These are phyloP conservation scores for Hyles euphorbiae DNA, from an alignment of 1,140 invertebrate genomes.

Conservation along the genomic window DNA sequence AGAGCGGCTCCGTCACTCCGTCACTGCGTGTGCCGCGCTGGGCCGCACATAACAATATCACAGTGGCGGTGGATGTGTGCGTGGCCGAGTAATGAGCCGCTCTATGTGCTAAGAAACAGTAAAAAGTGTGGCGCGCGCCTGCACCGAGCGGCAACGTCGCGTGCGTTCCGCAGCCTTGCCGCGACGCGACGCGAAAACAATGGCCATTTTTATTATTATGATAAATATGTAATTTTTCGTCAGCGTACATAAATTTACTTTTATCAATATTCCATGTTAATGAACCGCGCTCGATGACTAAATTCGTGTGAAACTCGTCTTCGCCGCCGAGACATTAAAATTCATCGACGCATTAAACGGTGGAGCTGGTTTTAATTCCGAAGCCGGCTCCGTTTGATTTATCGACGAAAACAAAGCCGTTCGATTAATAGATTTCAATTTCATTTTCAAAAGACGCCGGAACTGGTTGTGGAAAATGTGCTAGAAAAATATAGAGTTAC, in stretches of 20 bases:
- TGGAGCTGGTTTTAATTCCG: too few relatives aligned
- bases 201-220: slow-evolving; percentile 45
- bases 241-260: slow-evolving; percentile 5
- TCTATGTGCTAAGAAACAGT: slow-evolving; percentile 73
- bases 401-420: too few relatives aligned
- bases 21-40: slow-evolving; percentile 32
- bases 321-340: too few relatives aligned
- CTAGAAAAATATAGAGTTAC: too few relatives aligned
- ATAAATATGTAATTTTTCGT: slow-evolving; percentile 30
- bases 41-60: slow-evolving; percentile 57
- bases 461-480: too few relatives aligned
- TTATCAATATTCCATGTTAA: slow-evolving; percentile 12
- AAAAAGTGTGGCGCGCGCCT: slow-evolving; percentile 71
- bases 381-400: too few relatives aligned
- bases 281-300: slow-evolving; percentile 1
- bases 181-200: slow-evolving; percentile 57
- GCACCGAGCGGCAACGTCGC: slow-evolving; percentile 61
- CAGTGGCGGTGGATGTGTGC: slow-evolving; percentile 47
- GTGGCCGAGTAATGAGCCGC: slow-evolving; percentile 63
- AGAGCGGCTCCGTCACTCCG: slow-evolving; percentile 54
- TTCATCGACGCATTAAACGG: too few relatives aligned
- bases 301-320: too few relatives aligned
- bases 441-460: too few relatives aligned
- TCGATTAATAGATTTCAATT: neutral
- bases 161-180: slow-evolving; percentile 50